Evolutionary conservation across 2,888 invertebrate species (phyloP).

Genomic region (Thecophora atra): DNA sequence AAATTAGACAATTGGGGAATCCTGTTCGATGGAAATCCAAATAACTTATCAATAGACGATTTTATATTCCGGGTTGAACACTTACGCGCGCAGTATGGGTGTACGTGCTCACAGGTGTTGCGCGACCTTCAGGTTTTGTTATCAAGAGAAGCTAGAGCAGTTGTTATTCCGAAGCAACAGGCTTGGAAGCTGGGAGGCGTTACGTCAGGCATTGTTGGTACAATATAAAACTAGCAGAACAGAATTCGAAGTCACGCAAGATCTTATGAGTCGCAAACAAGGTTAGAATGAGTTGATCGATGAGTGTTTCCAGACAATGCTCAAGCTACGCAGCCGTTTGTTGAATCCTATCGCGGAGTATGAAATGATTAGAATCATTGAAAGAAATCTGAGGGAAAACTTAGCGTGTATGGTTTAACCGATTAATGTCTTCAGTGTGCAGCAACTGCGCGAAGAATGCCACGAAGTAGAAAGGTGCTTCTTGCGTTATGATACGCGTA

Average conservation of each 20-base stretch:
- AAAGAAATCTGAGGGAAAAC: constrained; percentile 11
- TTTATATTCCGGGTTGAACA: constrained; percentile 18
- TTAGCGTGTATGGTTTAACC: constrained; percentile 18
- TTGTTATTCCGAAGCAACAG: neutral
- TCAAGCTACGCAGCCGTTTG: neutral
- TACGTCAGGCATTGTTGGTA: neutral
- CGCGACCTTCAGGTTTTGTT: constrained; percentile 9
- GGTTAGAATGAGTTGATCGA: neutral
- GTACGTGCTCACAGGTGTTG: constrained; percentile 6
- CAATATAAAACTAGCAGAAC: neutral
- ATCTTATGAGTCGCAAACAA: constrained; percentile 15
- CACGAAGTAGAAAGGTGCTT: constrained; percentile 8
- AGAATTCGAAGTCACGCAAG: constrained; percentile 10
- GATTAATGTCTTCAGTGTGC: neutral
- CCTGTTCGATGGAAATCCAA: neutral
- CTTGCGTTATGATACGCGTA: too few species aligned
- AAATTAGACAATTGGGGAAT: constrained; percentile 20
- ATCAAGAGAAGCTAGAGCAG: constrained; percentile 1
- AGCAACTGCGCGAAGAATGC: constrained; percentile 20
- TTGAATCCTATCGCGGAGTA: neutral
- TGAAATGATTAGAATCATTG: constrained; percentile 11
- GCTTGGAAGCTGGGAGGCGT: neutral
- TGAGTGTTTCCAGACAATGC: constrained; percentile 12
- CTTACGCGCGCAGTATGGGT: neutral
- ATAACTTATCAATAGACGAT: constrained; percentile 14